Conservation (phyloP, 2,888 invertebrate species). For the Eulithis testata region DNA sequence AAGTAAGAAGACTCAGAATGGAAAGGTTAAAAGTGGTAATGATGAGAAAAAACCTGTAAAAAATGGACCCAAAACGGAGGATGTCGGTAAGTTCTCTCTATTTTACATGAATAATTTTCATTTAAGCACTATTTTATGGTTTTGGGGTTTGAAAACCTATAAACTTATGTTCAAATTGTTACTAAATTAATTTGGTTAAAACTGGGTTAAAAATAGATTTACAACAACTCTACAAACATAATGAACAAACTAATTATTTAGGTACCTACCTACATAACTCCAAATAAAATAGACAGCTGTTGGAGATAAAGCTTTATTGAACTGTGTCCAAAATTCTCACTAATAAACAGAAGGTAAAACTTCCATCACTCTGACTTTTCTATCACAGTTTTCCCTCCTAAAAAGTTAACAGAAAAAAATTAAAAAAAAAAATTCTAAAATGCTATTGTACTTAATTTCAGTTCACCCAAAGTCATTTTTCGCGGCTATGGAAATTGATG, state of each 20-base stretch:
- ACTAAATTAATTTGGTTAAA: background rate
- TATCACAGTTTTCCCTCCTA: background rate
- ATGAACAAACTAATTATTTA: background rate
- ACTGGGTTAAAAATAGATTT: background rate
- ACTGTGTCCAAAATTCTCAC: background rate
- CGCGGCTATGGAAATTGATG: slow-evolving; percentile 85
- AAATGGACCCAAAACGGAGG: slow-evolving; percentile 89
- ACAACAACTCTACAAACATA: background rate
- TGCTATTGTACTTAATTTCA: too few species aligned
- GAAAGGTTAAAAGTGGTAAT: slow-evolving; percentile 81
- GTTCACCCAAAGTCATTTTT: slow-evolving; percentile 88
- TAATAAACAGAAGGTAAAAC: background rate
- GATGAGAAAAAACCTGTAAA: slow-evolving; percentile 86
- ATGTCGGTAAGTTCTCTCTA: slow-evolving; percentile 86
- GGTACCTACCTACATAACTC: too few species aligned
- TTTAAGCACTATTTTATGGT: background rate
- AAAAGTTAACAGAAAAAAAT: too few species aligned
- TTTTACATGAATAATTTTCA: slow-evolving; percentile 13
- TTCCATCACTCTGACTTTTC: background rate
- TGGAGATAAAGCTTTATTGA: background rate
- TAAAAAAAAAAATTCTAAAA: too few species aligned
- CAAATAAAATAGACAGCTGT: slow-evolving; percentile 2
- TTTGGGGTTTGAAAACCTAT: too few species aligned
- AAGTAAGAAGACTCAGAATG: slow-evolving; percentile 85
- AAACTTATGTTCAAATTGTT: too few species aligned